These are phyloP conservation scores for Platycercus adscitus DNA, from an alignment of 2,113 vertebrate species.

Conservation along the genomic window DNA sequence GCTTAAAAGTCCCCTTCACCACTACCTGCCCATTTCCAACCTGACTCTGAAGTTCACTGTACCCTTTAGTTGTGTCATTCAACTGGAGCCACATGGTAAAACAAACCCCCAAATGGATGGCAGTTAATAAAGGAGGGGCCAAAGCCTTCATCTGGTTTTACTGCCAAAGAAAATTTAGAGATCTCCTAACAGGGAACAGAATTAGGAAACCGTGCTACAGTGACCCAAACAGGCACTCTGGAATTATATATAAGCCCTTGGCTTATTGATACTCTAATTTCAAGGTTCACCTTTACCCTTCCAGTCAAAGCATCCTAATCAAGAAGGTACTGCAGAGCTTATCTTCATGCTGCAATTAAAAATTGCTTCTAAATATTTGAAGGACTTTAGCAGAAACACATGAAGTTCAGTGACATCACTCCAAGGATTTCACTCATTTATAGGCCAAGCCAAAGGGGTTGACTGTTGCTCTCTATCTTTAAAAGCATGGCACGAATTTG, in stretches of 20 bases:
- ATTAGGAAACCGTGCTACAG: background rate
- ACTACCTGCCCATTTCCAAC: background rate
- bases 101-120: background rate
- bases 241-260: background rate
- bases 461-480: background rate
- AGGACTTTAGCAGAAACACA: background rate
- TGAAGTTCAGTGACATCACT: background rate
- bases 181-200: background rate
- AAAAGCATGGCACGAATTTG: background rate
- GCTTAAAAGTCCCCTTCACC: rapidly evolving
- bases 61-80: background rate
- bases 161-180: background rate
- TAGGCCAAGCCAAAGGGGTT: background rate
- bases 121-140: background rate
- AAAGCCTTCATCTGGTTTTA: background rate
- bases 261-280: background rate
- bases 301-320: background rate
- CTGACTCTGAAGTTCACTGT: background rate
- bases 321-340: background rate
- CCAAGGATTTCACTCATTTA: background rate
- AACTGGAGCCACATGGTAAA: background rate
- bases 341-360: background rate
- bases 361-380: background rate
- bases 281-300: background rate
- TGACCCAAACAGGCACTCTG: background rate